Evolutionary conservation across 2,888 invertebrate species (phyloP).

Genomic region (Phrixothrix hirtus): DNA sequence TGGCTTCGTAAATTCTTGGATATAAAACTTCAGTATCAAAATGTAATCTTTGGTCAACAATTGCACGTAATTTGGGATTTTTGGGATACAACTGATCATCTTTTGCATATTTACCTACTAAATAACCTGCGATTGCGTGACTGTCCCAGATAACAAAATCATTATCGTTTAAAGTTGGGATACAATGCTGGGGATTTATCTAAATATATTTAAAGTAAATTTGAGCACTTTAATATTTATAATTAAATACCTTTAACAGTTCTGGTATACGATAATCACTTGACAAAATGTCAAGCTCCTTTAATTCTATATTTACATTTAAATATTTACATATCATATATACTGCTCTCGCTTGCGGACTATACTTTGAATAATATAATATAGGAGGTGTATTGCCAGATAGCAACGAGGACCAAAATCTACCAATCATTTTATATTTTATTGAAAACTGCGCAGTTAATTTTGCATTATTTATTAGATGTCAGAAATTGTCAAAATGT

Average conservation of each 20-base stretch:
- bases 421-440: too few species aligned
- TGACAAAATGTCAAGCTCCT: conserved; percentile 56
- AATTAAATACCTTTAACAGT: conserved; percentile 52
- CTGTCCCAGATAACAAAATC: conserved; percentile 59
- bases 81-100: conserved; percentile 57
- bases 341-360: conserved; percentile 62
- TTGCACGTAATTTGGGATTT: too few species aligned
- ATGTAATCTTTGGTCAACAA: too few species aligned
- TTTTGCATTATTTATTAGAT: too few species aligned
- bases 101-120: conserved; percentile 47
- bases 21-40: too few species aligned
- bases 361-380: conserved; percentile 54
- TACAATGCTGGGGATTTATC: conserved; percentile 62
- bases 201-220: conserved; percentile 25
- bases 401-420: too few species aligned
- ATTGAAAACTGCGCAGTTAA: too few species aligned
- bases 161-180: conserved; percentile 63
- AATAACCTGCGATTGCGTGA: conserved; percentile 57
- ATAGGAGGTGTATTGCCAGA: too few species aligned
- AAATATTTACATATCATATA: conserved; percentile 59
- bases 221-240: not conserved
- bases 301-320: conserved; percentile 55
- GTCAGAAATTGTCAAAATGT: too few species aligned
- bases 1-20: too few species aligned
- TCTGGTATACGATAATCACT: conserved; percentile 53